A percentile compares a stretch with the other conserved stretches of the same genome.
Conservation (phyloP, 2,113 vertebrate species). For the Centropristis striata region DNA sequence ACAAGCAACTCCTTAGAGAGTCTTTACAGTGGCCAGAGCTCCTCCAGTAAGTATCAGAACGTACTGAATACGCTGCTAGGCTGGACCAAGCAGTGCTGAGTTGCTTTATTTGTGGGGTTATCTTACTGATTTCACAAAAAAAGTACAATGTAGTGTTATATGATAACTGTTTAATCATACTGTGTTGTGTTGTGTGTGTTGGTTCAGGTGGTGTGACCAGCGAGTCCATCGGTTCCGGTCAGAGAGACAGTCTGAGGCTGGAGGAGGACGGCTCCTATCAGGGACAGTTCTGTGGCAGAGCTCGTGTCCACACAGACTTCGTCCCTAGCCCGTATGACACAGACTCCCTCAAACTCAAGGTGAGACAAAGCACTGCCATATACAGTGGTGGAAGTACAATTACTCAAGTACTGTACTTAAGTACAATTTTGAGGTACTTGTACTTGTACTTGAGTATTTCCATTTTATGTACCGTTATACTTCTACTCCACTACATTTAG, state of each 20-base stretch:
- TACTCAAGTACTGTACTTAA: too few relatives aligned
- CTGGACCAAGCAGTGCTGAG: not conserved
- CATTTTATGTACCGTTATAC: too few relatives aligned
- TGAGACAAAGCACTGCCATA: slow-evolving; percentile 56
- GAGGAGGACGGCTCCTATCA: slow-evolving; percentile 91
- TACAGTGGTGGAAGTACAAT: too few relatives aligned
- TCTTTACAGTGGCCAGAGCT: slow-evolving; percentile 92
- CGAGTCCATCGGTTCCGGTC: slow-evolving; percentile 90
- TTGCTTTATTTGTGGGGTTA: not conserved
- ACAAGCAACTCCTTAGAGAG: slow-evolving; percentile 93
- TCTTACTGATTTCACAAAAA: not conserved
- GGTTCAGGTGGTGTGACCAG: slow-evolving; percentile 92
- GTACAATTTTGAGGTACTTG: too few relatives aligned
- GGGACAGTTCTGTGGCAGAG: slow-evolving; percentile 93
- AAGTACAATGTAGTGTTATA: not conserved
- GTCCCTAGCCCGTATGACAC: slow-evolving; percentile 97
- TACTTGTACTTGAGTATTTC: too few relatives aligned
- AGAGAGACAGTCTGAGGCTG: slow-evolving; percentile 90
- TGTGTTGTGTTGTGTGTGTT: slow-evolving; percentile 32
- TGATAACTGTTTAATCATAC: not conserved
- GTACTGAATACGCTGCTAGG: not conserved
- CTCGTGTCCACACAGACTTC: slow-evolving; percentile 95
- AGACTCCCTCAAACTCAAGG: slow-evolving; percentile 98
- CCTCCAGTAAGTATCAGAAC: slow-evolving; percentile 89
- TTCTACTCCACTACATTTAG: too few relatives aligned